phyloP scores from a whole-genome alignment of 2,888 invertebrate genomes.

The Tiphia femorata region DNA sequence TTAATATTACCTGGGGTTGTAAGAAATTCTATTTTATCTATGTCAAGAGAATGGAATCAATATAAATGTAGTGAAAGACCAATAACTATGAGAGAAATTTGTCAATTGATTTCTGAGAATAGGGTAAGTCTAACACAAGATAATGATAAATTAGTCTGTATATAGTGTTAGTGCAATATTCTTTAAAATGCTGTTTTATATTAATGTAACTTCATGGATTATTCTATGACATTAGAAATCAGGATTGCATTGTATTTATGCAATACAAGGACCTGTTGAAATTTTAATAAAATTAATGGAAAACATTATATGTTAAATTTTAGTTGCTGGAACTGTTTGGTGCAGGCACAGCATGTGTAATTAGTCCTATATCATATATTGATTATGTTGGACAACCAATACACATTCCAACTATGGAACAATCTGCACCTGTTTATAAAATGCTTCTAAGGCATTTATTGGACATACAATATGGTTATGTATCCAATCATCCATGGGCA shows the following conservation, averaged over 20 bases:
- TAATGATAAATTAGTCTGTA: neutral
- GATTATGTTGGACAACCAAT: conserved; percentile 80
- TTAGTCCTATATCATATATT: conserved; percentile 91
- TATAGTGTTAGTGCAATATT: neutral
- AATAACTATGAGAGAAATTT: conserved; percentile 88
- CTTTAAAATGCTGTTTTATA: neutral
- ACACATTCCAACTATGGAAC: conserved; percentile 80
- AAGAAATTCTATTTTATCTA: conserved; percentile 86
- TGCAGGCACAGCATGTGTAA: conserved; percentile 96
- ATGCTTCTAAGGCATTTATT: conserved; percentile 81
- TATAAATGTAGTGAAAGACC: conserved; percentile 84
- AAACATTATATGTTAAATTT: neutral
- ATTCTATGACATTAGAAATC: neutral
- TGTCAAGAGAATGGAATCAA: conserved; percentile 87
- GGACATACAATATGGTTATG: conserved; percentile 91
- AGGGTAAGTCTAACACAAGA: conserved; percentile 75
- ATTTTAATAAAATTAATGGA: too few relatives aligned
- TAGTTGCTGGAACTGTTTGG: conserved; percentile 97
- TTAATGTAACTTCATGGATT: neutral
- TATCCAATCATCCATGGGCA: conserved; percentile 84
- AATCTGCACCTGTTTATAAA: conserved; percentile 79
- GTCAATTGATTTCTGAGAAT: conserved; percentile 80
- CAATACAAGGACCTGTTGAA: neutral
- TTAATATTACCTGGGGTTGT: conserved; percentile 96
- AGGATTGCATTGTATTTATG: neutral